phyloP scores from a whole-genome alignment of 2,113 vertebrate genomes.

The Grus americana region DNA sequence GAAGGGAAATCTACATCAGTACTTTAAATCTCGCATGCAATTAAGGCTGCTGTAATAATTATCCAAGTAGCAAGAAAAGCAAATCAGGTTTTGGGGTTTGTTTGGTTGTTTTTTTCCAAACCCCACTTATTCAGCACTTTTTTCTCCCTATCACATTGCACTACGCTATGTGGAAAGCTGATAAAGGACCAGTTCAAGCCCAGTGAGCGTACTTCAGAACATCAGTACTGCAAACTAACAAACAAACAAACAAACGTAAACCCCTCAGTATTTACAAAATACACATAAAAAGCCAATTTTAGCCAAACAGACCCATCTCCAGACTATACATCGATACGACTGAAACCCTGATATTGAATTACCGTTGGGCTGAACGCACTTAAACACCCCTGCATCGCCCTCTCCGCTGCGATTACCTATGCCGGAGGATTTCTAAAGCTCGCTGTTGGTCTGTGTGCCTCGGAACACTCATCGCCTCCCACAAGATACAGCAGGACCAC shows the following conservation, averaged over 20 bases:
- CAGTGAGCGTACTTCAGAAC: background rate
- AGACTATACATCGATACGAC: rapidly evolving
- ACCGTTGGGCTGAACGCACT: rapidly evolving
- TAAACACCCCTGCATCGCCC: background rate
- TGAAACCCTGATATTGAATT: background rate
- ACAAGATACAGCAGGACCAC: rapidly evolving
- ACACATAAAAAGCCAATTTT: rapidly evolving
- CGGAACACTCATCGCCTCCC: rapidly evolving
- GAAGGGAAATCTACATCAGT: background rate
- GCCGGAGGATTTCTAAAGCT: background rate
- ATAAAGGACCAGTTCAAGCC: background rate
- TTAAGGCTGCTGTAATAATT: background rate
- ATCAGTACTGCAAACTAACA: too few relatives aligned
- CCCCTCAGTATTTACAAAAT: background rate
- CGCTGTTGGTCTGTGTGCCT: rapidly evolving
- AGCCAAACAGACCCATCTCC: background rate
- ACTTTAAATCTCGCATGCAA: background rate
- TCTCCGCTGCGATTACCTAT: rapidly evolving
- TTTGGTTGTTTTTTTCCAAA: too few relatives aligned
- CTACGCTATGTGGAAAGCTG: background rate
- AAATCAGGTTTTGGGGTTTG: background rate
- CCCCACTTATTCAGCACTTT: background rate
- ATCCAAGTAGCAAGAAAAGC: background rate
- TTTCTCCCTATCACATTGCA: rapidly evolving
- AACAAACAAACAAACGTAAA: background rate